These are phyloP conservation scores for Orestias chungarensis DNA, from an alignment of 2,797 vertebrate genomes.

Conservation along the genomic window DNA sequence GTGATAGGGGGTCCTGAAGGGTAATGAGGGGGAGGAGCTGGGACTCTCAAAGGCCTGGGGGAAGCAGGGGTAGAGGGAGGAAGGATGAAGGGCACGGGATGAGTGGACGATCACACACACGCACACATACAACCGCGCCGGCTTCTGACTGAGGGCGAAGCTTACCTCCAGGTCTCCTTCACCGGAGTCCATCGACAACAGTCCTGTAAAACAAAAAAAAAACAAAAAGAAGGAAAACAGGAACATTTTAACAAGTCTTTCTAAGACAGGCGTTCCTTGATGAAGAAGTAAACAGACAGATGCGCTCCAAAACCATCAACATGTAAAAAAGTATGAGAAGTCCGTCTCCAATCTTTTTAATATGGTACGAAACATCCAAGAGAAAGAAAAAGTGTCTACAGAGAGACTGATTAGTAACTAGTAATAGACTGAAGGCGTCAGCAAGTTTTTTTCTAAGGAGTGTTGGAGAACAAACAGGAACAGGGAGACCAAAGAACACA, in stretches of 20 bases:
- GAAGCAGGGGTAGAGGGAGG: conserved; percentile 17
- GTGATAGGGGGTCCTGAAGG: conserved; percentile 77
- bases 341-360: neutral
- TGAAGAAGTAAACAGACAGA: neutral
- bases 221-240: too few species aligned
- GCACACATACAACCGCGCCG: conserved; percentile 28
- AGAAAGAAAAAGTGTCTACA: neutral
- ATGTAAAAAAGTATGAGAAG: neutral
- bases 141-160: neutral
- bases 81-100: conserved; percentile 32
- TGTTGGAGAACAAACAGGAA: neutral
- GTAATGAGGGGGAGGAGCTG: conserved; percentile 85
- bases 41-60: conserved; percentile 87
- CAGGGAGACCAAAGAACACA: neutral
- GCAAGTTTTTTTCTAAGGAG: too few species aligned
- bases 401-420: neutral
- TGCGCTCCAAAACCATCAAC: neutral
- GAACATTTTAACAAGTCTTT: neutral
- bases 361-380: neutral
- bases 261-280: neutral
- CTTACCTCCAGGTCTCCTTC: conserved; percentile 86
- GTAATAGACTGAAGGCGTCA: neutral
- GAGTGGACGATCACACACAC: conserved; percentile 49
- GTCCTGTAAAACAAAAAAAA: conserved; percentile 81
- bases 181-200: conserved; percentile 83